phyloP scores from a whole-genome alignment of 2,113 vertebrate genomes.

The Anolis sagrei region DNA sequence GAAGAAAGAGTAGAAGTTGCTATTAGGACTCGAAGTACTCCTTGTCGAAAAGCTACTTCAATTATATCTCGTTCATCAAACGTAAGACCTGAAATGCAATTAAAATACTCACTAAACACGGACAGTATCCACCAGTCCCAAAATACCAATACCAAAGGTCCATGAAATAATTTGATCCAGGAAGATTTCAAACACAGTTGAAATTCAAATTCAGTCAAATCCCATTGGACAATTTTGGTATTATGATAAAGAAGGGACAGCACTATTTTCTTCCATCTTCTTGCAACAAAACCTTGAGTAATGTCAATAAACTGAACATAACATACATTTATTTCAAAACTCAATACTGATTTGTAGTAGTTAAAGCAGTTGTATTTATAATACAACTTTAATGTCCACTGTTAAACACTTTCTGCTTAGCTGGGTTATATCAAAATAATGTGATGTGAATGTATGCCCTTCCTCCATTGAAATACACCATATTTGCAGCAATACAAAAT shows the following conservation, averaged over 20 bases:
- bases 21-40: constrained; percentile 84
- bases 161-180: background rate
- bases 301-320: background rate
- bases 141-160: background rate
- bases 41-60: constrained; percentile 92
- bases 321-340: background rate
- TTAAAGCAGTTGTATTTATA: background rate
- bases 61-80: constrained; percentile 95
- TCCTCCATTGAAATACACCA: background rate
- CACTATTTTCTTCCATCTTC: background rate
- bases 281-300: background rate
- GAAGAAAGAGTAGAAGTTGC: constrained; percentile 97
- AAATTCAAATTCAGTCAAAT: background rate
- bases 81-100: constrained; percentile 84
- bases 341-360: background rate
- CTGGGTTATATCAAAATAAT: background rate
- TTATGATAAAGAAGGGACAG: background rate
- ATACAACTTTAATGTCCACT: background rate
- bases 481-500: background rate
- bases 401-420: background rate
- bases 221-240: background rate
- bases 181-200: background rate
- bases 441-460: background rate
- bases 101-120: background rate
- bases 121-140: background rate